These are phyloP conservation scores for Sceloporus undulatus DNA, from an alignment of 2,113 vertebrate genomes.

Conservation along the genomic window DNA sequence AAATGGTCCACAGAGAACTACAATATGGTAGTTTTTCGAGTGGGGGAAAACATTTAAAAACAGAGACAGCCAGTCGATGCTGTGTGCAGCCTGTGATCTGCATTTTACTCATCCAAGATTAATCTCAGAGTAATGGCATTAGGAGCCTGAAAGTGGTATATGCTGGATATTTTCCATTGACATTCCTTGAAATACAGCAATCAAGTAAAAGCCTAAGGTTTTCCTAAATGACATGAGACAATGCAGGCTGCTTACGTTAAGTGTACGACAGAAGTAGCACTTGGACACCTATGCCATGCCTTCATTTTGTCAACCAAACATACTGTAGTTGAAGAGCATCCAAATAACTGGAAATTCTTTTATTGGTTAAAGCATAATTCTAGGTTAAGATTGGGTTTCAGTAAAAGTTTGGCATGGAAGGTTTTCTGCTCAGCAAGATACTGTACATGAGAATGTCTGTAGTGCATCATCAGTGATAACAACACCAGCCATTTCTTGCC, in stretches of 20 bases:
- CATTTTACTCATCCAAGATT: not conserved
- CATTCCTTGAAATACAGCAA: not conserved
- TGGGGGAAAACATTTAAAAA: too few relatives aligned
- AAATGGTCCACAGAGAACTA: too few relatives aligned
- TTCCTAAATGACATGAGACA: not conserved
- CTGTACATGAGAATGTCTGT: not conserved
- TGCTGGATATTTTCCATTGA: not conserved
- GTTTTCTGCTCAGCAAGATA: constrained; percentile 11
- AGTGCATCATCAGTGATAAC: not conserved
- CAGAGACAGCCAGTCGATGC: not conserved
- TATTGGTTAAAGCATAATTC: not conserved
- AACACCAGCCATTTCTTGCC: not conserved
- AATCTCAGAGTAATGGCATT: too few relatives aligned
- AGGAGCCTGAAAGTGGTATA: not conserved
- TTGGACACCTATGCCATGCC: too few relatives aligned
- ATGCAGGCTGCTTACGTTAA: too few relatives aligned
- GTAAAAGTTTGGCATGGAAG: constrained; percentile 1
- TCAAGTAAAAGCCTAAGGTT: not conserved
- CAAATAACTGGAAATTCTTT: not conserved
- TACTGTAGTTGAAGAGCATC: not conserved
- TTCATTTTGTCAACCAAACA: too few relatives aligned
- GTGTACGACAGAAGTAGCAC: too few relatives aligned
- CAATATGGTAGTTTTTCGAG: too few relatives aligned
- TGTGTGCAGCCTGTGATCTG: not conserved
- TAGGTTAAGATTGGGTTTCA: constrained; percentile 25